These are phyloP conservation scores for Cacatua alba DNA, from an alignment of 2,113 vertebrate genomes.

Conservation along the genomic window DNA sequence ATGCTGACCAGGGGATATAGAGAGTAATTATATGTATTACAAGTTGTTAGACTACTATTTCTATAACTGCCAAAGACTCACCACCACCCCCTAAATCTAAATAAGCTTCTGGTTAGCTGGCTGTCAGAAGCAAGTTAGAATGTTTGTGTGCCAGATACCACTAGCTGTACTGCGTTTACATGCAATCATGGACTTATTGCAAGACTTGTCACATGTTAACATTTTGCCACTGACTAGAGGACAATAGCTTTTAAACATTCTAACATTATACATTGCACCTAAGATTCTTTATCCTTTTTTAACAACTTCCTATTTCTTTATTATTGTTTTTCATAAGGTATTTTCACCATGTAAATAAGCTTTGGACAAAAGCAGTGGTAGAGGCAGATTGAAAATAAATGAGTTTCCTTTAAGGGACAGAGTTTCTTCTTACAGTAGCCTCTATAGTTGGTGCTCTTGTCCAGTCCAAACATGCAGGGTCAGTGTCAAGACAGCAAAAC, in stretches of 20 bases:
- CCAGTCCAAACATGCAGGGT: not conserved
- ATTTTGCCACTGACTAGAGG: not conserved
- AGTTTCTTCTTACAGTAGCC: not conserved
- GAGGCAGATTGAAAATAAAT: not conserved
- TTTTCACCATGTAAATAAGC: not conserved
- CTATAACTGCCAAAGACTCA: conserved; percentile 70
- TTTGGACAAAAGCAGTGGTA: not conserved
- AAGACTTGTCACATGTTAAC: conserved; percentile 36
- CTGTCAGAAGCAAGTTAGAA: conserved; percentile 57
- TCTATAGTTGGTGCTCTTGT: not conserved
- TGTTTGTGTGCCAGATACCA: conserved; percentile 33
- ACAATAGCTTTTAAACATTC: not conserved
- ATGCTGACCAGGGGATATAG: conserved; percentile 69
- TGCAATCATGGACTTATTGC: not conserved
- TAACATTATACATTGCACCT: not conserved
- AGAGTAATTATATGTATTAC: conserved; percentile 73
- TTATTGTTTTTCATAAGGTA: not conserved
- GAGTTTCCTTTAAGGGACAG: not conserved
- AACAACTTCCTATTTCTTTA: not conserved
- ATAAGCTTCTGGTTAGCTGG: conserved; percentile 67
- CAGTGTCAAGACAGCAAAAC: not conserved
- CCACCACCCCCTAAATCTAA: conserved; percentile 68
- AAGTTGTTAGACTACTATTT: conserved; percentile 74
- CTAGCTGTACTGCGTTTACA: conserved; percentile 27
- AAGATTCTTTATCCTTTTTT: not conserved